A percentile compares a stretch with the other conserved stretches of the same genome.
Evolutionary conservation across 2,888 invertebrate species (phyloP).

Genomic region (Thymelicus sylvestris): DNA sequence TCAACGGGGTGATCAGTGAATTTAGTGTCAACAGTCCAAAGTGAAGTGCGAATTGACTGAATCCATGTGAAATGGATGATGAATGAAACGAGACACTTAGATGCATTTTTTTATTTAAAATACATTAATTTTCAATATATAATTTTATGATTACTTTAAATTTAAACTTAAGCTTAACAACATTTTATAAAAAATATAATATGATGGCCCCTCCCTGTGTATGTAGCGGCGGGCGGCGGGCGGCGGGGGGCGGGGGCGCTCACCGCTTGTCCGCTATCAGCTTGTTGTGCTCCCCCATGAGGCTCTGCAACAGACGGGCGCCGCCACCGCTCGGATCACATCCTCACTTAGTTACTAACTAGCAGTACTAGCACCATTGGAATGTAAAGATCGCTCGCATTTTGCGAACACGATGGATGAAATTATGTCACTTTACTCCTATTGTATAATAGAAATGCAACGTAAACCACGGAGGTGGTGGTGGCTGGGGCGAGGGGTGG

Average conservation of each 20-base stretch:
- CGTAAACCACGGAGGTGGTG: too few relatives aligned
- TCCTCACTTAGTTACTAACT: background rate
- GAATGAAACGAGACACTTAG: too few relatives aligned
- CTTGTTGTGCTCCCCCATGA: constrained; percentile 85
- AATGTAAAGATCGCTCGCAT: background rate
- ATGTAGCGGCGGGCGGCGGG: background rate
- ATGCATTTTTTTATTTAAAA: constrained; percentile 10
- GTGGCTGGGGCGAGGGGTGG: too few relatives aligned
- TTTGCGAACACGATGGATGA: background rate
- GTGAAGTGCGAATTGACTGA: background rate
- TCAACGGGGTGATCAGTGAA: too few relatives aligned
- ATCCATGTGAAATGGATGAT: background rate
- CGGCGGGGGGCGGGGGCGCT: constrained; percentile 32
- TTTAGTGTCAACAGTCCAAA: too few relatives aligned
- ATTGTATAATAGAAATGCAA: too few relatives aligned
- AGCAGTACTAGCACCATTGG: constrained; percentile 1
- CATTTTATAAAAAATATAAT: too few relatives aligned
- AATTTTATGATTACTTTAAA: constrained; percentile 1
- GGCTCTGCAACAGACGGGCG: constrained; percentile 72
- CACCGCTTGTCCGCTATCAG: constrained; percentile 70
- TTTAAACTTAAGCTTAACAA: background rate
- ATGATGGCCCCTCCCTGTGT: background rate
- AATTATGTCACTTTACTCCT: background rate
- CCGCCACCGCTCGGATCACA: background rate
- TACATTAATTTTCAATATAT: constrained; percentile 5